phyloP scores from a whole-genome alignment of 30 jellyfish, hydroid and myxozoan species.

The Aurelia aurita region DNA sequence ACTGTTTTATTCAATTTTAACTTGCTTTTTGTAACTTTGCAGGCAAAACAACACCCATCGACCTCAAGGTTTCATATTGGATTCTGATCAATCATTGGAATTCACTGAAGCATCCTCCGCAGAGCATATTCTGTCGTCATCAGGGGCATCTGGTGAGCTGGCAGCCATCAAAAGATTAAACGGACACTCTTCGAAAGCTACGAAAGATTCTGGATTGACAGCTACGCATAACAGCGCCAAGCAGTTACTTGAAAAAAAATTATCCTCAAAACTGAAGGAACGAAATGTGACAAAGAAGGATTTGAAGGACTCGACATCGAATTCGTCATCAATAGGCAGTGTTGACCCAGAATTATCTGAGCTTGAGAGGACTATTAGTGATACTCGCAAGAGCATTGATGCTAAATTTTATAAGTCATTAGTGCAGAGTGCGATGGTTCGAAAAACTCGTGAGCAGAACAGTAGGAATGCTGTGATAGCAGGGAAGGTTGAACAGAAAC shows the following conservation, averaged over 20 bases:
- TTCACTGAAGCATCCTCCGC: constrained; percentile 58
- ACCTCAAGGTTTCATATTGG: constrained; percentile 60
- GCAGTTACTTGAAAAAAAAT: not conserved
- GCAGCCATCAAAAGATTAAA: not conserved
- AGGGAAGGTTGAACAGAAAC: not conserved
- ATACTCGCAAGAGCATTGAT: constrained; percentile 96
- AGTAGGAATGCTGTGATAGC: not conserved
- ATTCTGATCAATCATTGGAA: constrained; percentile 71
- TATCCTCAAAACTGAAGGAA: not conserved
- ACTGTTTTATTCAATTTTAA: not conserved
- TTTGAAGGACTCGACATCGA: constrained; percentile 13
- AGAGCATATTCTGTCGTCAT: constrained; percentile 29
- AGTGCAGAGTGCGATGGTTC: constrained; percentile 48
- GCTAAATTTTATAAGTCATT: constrained; percentile 94
- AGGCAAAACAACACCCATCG: constrained; percentile 50
- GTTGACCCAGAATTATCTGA: constrained; percentile 93
- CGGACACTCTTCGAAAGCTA: not conserved
- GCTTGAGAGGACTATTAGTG: constrained; percentile 85
- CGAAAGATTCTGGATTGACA: not conserved
- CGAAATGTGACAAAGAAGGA: not conserved
- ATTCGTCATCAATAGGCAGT: constrained; percentile 54
- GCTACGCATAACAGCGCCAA: not conserved
- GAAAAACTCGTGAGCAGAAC: constrained; percentile 5
- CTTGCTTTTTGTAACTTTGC: not conserved
- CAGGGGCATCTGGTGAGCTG: constrained; percentile 14